Evolutionary conservation across 2,797 vertebrate species (phyloP).

Genomic region (Amphiprion clarkii): DNA sequence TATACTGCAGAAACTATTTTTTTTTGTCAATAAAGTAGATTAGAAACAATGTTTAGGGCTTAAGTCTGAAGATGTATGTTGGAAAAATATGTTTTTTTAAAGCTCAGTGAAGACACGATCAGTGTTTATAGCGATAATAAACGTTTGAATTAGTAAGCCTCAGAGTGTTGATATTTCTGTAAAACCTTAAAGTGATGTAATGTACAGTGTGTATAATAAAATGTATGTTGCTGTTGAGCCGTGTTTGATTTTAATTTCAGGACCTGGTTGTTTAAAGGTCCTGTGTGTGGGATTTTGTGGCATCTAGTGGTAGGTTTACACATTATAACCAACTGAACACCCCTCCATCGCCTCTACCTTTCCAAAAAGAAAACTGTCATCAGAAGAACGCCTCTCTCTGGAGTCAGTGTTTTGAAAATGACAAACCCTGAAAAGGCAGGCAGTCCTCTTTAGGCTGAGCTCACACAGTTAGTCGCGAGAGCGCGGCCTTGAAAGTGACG

Average conservation of each 20-base stretch:
- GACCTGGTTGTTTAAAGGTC: no score
- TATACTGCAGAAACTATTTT: neutral
- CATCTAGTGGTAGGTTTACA: no score
- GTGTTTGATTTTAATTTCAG: neutral
- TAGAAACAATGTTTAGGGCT: slow-evolving; percentile 2
- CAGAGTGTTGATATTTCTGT: neutral
- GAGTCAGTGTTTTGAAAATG: no score
- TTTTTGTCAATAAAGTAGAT: slow-evolving; percentile 4
- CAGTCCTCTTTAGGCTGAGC: no score
- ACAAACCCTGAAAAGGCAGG: no score
- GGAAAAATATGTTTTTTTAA: neutral
- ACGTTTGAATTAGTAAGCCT: neutral
- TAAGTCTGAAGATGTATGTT: slow-evolving; percentile 14
- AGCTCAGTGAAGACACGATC: neutral
- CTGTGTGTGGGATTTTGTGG: no score
- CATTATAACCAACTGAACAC: no score
- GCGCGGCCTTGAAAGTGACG: no score
- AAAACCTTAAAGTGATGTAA: neutral
- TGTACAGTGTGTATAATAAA: slow-evolving; percentile 80
- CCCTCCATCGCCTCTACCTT: no score
- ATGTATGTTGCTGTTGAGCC: slow-evolving; percentile 1
- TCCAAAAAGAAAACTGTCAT: no score
- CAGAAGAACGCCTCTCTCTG: no score
- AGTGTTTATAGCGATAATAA: slow-evolving; percentile 35
- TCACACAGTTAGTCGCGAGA: no score